phyloP scores from a whole-genome alignment of 2,113 vertebrate species.

The Indicator indicator region DNA sequence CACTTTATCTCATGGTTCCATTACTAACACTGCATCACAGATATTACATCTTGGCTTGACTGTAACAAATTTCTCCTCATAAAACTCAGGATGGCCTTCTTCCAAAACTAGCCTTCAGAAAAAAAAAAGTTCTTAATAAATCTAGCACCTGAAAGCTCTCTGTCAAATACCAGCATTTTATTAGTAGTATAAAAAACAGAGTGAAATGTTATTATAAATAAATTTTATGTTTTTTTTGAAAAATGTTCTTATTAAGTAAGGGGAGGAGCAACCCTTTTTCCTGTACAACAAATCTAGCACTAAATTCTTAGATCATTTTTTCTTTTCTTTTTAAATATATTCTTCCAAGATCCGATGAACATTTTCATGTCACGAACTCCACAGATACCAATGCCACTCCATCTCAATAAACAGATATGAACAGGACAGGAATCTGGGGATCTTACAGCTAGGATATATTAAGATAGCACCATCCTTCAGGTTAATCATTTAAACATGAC shows the following conservation, averaged over 20 bases:
- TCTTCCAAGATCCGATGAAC: not conserved
- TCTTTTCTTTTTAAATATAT: not conserved
- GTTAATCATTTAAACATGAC: not conserved
- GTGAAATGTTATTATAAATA: not conserved
- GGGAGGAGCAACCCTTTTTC: not conserved
- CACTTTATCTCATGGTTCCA: not conserved
- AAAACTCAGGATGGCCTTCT: slow-evolving; percentile 26
- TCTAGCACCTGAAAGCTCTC: not conserved
- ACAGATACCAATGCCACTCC: not conserved
- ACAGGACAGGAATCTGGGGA: not conserved
- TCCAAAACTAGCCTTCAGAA: not conserved
- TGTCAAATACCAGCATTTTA: slow-evolving; percentile 39
- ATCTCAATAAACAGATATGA: not conserved
- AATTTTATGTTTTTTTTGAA: not conserved
- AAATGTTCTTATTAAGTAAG: not conserved
- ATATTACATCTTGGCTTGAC: not conserved
- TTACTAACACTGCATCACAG: slow-evolving; percentile 19
- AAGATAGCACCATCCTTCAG: not conserved
- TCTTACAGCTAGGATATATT: not conserved
- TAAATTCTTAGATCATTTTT: not conserved
- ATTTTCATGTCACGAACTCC: not conserved
- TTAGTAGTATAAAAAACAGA: slow-evolving; percentile 7
- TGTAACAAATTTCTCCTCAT: slow-evolving; percentile 16
- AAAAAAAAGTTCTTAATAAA: not conserved
- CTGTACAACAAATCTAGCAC: not conserved